phyloP scores from a whole-genome alignment of 2,113 vertebrate genomes.

The Casuarius casuarius region DNA sequence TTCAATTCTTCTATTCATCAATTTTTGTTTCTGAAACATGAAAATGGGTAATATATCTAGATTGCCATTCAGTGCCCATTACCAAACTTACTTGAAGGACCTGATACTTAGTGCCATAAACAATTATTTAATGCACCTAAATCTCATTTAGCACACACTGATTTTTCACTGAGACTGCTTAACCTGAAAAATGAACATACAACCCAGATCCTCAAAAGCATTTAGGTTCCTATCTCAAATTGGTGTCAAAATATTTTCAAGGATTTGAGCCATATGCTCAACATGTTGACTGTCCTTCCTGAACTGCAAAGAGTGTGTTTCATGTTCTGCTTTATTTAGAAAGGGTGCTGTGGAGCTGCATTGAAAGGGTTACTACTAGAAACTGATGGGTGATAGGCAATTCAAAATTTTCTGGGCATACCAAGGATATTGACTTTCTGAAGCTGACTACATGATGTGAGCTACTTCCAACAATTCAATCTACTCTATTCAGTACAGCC shows the following conservation, averaged over 20 bases:
- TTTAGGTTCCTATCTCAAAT: not conserved
- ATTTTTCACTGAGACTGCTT: not conserved
- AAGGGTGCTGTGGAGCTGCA: not conserved
- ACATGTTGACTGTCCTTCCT: not conserved
- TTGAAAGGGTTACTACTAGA: conserved; percentile 5
- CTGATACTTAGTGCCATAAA: not conserved
- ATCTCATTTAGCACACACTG: not conserved
- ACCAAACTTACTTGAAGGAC: not conserved
- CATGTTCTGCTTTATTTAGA: not conserved
- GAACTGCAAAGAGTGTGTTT: not conserved
- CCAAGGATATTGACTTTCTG: conserved; percentile 34
- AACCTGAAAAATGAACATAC: not conserved
- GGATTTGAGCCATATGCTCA: not conserved
- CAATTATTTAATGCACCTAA: not conserved
- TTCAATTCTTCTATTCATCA: not conserved
- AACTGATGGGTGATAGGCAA: not conserved
- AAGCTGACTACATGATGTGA: not conserved
- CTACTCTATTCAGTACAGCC: not conserved
- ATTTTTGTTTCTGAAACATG: not conserved
- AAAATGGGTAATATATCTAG: not conserved
- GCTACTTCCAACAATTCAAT: conserved; percentile 50
- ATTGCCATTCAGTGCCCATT: not conserved
- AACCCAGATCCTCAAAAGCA: not conserved
- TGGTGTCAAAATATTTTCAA: not conserved
- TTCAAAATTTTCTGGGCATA: not conserved